These are phyloP conservation scores for Ornithorhynchus anatinus DNA, from an alignment of 2,113 vertebrate genomes.

Conservation along the genomic window DNA sequence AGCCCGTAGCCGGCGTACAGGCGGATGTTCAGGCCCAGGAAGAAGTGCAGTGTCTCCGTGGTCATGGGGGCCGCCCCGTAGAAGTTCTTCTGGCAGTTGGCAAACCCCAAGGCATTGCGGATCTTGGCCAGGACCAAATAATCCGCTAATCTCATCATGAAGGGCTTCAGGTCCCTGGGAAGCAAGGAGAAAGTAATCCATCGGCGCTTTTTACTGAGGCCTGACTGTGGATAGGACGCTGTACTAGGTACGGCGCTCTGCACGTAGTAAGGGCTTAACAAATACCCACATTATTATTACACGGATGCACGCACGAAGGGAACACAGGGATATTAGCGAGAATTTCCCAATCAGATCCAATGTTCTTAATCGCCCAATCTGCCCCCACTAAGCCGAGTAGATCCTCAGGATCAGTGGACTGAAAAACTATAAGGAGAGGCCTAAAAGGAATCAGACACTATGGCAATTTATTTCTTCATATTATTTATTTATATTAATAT, in stretches of 20 bases:
- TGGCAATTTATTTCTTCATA: no score
- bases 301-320: no score
- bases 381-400: no score
- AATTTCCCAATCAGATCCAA: no score
- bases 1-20: constrained; percentile 87
- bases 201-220: not conserved
- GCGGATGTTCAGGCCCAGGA: constrained; percentile 83
- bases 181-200: not conserved
- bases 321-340: not conserved
- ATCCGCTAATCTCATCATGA: constrained; percentile 77
- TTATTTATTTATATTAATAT: no score
- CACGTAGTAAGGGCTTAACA: not conserved
- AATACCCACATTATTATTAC: not conserved
- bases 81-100: constrained; percentile 82
- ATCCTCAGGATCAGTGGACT: no score
- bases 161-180: constrained; percentile 76
- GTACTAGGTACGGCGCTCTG: not conserved
- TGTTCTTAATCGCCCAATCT: no score
- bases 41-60: constrained; percentile 78
- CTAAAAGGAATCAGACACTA: no score
- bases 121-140: constrained; percentile 82
- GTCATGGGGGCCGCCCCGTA: constrained; percentile 84
- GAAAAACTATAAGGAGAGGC: no score
- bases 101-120: constrained; percentile 78
- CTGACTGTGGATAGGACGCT: not conserved